Evolutionary conservation across 2,797 vertebrate genomes (phyloP).

Genomic region (Lindbergichthys nudifrons): DNA sequence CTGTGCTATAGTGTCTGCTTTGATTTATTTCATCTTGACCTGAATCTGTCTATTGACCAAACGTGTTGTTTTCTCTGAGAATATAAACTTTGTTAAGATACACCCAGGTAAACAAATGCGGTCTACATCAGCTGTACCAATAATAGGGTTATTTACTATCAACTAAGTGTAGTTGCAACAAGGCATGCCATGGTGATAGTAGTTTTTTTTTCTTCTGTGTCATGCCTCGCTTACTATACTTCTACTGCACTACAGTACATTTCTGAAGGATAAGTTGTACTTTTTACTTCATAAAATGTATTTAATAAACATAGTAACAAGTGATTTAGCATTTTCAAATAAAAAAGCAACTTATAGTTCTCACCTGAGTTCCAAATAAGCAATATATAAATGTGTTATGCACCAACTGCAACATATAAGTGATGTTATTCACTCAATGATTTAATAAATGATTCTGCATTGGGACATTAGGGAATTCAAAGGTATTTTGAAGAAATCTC

Average conservation of each 20-base stretch:
- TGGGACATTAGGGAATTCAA: no score
- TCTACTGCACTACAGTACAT: background rate
- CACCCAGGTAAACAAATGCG: background rate
- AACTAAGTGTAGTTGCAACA: background rate
- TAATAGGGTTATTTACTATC: background rate
- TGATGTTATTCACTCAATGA: no score
- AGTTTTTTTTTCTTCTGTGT: background rate
- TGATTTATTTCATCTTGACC: conserved; percentile 23
- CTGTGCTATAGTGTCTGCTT: conserved; percentile 4
- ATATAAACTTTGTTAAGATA: background rate
- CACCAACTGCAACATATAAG: background rate
- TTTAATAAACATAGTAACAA: background rate
- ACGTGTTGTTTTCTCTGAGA: background rate
- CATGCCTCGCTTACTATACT: background rate
- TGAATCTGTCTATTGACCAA: conserved; percentile 20
- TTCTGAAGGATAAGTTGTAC: background rate
- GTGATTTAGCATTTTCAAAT: background rate
- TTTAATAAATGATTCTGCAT: no score
- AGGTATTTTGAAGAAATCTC: no score
- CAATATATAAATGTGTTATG: background rate
- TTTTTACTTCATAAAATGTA: background rate
- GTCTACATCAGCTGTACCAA: background rate
- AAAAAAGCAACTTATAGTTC: background rate
- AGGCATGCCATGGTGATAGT: background rate
- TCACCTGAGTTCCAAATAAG: background rate